These are phyloP conservation scores for Rhynchonycteris naso DNA, from an alignment of 2,797 vertebrate genomes.

Conservation along the genomic window DNA sequence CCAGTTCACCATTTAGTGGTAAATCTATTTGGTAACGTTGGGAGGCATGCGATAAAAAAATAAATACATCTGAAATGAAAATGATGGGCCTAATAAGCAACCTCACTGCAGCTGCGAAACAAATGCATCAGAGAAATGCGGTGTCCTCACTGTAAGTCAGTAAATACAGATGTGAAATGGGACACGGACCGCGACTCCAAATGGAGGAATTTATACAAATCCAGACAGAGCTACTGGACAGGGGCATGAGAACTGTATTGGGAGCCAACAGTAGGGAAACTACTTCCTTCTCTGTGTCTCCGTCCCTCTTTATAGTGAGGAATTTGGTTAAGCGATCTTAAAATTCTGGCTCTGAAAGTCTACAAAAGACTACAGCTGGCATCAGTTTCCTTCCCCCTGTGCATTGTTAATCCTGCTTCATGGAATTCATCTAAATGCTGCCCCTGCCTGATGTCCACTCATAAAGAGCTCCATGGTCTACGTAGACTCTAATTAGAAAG, in stretches of 20 bases:
- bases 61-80: constrained; percentile 41
- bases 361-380: background rate
- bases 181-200: background rate
- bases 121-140: background rate
- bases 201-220: background rate
- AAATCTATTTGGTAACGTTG: constrained; percentile 32
- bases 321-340: background rate
- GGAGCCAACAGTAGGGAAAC: background rate
- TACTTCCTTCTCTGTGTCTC: background rate
- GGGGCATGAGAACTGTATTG: background rate
- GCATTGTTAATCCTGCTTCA: background rate
- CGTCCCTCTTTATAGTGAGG: background rate
- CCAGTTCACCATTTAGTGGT: constrained; percentile 18
- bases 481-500: constrained; percentile 70
- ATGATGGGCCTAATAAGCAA: constrained; percentile 25
- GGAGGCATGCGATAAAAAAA: background rate
- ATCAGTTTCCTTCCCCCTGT: constrained; percentile 24
- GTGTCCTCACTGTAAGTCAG: background rate
- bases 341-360: background rate
- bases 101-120: background rate
- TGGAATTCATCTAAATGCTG: constrained; percentile 40
- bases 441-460: constrained; percentile 58
- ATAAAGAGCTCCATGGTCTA: constrained; percentile 45
- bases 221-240: background rate
- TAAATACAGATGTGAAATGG: background rate